Conservation (phyloP, 2,113 vertebrate genomes). For the Cyprinus carpio region DNA sequence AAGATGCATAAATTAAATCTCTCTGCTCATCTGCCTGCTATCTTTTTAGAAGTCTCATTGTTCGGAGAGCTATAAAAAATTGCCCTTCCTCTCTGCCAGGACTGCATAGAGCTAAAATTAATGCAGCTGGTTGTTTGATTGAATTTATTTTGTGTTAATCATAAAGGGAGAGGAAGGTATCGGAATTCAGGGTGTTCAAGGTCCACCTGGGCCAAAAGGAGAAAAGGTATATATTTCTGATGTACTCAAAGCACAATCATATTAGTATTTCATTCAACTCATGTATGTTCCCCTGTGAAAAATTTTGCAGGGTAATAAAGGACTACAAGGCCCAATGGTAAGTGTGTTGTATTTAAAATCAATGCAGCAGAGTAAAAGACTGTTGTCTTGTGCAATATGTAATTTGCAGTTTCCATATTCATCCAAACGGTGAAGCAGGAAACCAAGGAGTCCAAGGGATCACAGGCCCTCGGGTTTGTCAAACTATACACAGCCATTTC, state of each 20-base stretch:
- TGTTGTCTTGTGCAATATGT: neutral
- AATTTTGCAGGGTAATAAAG: conserved; percentile 74
- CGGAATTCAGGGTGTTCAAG: conserved; percentile 77
- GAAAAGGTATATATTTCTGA: conserved; percentile 73
- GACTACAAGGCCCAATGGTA: conserved; percentile 80
- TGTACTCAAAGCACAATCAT: neutral
- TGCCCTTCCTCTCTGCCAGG: neutral
- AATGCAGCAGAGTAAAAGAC: neutral
- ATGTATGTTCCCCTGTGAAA: neutral
- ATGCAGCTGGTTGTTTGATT: neutral
- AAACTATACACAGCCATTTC: conserved; percentile 15
- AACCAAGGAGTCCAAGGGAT: conserved; percentile 73
- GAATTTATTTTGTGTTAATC: conserved; percentile 16
- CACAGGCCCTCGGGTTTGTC: conserved; percentile 71
- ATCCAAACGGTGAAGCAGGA: conserved; percentile 73
- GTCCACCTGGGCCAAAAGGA: conserved; percentile 73
- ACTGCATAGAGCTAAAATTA: neutral
- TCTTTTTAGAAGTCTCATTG: conserved; percentile 10
- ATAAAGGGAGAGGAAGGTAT: conserved; percentile 78
- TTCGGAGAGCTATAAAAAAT: neutral
- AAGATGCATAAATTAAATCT: conserved; percentile 28
- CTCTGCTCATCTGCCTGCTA: neutral
- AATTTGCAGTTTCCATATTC: neutral
- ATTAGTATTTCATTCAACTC: neutral
- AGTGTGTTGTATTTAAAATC: neutral